Evolutionary conservation across 2,888 invertebrate species (phyloP).

Genomic region (Boloria selene): DNA sequence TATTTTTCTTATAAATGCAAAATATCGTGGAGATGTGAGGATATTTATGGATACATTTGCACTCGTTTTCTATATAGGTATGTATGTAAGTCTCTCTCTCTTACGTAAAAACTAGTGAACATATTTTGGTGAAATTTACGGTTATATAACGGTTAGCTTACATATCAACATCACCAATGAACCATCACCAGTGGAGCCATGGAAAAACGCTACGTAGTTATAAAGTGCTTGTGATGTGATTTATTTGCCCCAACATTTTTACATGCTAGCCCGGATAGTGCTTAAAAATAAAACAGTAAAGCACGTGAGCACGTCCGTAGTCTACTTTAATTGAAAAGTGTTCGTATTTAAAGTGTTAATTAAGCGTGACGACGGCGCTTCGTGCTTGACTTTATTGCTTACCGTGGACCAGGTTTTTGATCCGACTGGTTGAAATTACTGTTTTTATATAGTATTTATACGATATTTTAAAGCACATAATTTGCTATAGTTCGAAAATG

Average conservation of each 20-base stretch:
- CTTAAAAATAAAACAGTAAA: slow-evolving; percentile 38
- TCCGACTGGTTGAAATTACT: slow-evolving; percentile 66
- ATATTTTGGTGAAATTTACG: too few species aligned
- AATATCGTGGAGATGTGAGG: too few species aligned
- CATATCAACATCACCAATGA: too few species aligned
- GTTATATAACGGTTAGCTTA: too few species aligned
- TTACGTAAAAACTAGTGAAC: too few species aligned
- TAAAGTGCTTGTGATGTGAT: background rate
- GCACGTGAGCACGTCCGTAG: slow-evolving; percentile 41
- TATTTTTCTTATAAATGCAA: too few species aligned
- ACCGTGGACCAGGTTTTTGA: slow-evolving; percentile 60
- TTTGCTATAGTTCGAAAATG: slow-evolving; percentile 67
- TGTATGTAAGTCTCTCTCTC: too few species aligned
- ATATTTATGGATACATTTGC: too few species aligned
- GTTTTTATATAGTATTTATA: slow-evolving; percentile 64
- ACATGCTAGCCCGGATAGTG: background rate
- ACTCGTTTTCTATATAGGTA: too few species aligned
- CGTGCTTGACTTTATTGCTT: slow-evolving; percentile 63
- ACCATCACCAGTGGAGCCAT: too few species aligned
- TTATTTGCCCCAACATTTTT: background rate
- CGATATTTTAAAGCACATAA: slow-evolving; percentile 71
- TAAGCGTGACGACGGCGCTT: slow-evolving; percentile 63
- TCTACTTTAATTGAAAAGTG: slow-evolving; percentile 67
- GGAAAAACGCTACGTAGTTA: too few species aligned
- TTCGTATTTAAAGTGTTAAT: slow-evolving; percentile 73